Conservation (phyloP, 2,888 invertebrate genomes). For the Gerris lacustris region DNA sequence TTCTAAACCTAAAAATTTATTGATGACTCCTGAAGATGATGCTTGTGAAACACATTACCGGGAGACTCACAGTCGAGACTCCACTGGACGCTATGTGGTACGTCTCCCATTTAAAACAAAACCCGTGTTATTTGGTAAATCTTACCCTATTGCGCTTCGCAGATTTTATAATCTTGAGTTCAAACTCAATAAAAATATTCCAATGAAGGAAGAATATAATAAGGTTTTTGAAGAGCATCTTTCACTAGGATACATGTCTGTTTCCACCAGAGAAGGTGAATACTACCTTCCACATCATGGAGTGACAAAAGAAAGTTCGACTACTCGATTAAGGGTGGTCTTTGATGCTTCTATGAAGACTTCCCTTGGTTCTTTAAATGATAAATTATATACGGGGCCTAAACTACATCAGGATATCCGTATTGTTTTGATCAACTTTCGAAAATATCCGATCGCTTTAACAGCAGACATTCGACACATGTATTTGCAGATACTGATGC, state of each 20-base stretch:
- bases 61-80: slow-evolving; percentile 12
- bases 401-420: neutral
- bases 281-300: neutral
- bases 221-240: neutral
- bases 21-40: neutral
- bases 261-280: neutral
- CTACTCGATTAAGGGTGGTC: neutral
- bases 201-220: neutral
- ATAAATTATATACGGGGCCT: neutral
- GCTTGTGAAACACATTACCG: slow-evolving; percentile 9
- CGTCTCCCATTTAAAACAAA: neutral
- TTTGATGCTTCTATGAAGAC: neutral
- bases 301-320: neutral
- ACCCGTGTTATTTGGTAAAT: neutral
- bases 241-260: neutral
- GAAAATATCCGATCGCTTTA: neutral
- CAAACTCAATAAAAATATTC: neutral
- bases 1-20: neutral
- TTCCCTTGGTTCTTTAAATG: neutral
- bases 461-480: neutral
- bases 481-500: neutral
- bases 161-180: slow-evolving; percentile 1
- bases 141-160: neutral
- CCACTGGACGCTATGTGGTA: neutral
- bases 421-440: neutral